Base-by-base conservation (phyloP, 1,140 invertebrate species). In the Trichonephila clavipes region DNA sequence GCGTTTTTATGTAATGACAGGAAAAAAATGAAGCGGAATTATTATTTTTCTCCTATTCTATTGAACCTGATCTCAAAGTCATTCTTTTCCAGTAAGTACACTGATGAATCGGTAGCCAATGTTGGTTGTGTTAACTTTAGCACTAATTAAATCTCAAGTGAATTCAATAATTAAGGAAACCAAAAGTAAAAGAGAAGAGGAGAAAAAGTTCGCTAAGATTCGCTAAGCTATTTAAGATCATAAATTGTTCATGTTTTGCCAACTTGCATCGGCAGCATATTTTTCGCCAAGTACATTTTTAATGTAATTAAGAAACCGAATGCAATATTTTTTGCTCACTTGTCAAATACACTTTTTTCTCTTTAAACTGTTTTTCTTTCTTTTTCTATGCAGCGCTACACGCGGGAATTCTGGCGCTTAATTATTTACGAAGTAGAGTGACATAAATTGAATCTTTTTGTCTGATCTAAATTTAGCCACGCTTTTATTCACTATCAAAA, bases 71-170 rank as follows among this genome's bases (percentile, higher is more conserved):
- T 77, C 72, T 77, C 40, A 58, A 85, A 85, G 40, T 24, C 44
- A 85, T 85, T 85, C n/a, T 85, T 59, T 85, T 85, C 82, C 72
- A 77, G 72, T 77, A 77, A 77, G 72, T 77, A 77, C 72, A 77
- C 72, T 77, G 72, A 34, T 77, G 72, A 77, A 77, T 77, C 14
- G 72, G 82, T 58, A 83, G 40, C 82, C 19, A 83, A 59, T 59
- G 40, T 51, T 24, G 12, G 82, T 51, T 88, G 86, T 64, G 86
- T 64, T 62, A 62, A 88, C 34, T 83, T 88, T 58, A 88, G 86
- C 86, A 64, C 59, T 89, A 89, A 89, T 89, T 89, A 89, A 89
- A 72, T 89, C 88, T 72, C 88, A 19, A 89, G 64, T 72, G 88
- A 89, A 89, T 89, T 72, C 40, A 77, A 89, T 89, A 89, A 89